These are phyloP conservation scores for Sesia bembeciformis DNA, from an alignment of 2,888 invertebrate genomes.

Conservation along the genomic window DNA sequence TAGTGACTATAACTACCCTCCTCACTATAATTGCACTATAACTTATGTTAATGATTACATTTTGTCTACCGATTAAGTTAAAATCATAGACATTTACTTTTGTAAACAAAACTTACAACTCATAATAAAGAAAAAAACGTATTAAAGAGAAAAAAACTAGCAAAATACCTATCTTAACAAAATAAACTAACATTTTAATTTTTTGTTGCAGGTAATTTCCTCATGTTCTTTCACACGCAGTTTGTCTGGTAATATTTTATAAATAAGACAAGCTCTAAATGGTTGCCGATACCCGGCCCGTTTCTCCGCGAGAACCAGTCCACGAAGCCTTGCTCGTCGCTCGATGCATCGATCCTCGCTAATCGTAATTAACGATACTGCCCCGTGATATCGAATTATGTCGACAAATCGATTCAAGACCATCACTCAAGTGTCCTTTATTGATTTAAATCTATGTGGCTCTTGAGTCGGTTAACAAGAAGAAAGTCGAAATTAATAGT, in stretches of 20 bases:
- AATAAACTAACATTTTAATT: too few relatives aligned
- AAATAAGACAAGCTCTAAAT: conserved; percentile 33
- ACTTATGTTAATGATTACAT: too few relatives aligned
- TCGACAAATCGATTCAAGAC: conserved; percentile 46
- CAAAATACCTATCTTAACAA: too few relatives aligned
- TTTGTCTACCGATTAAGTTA: too few relatives aligned
- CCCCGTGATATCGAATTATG: conserved; percentile 58
- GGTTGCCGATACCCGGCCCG: conserved; percentile 46
- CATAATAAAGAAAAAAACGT: too few relatives aligned
- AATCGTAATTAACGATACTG: conserved; percentile 61
- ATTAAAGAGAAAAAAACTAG: too few relatives aligned
- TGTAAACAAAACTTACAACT: too few relatives aligned
- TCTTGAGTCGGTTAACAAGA: conserved; percentile 15
- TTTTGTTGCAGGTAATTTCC: too few relatives aligned
- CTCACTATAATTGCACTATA: too few relatives aligned
- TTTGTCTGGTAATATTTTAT: background rate
- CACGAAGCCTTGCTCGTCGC: conserved; percentile 19
- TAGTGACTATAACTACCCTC: too few relatives aligned
- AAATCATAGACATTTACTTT: too few relatives aligned
- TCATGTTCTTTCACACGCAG: too few relatives aligned
- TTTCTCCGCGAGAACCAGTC: conserved; percentile 63
- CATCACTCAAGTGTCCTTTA: conserved; percentile 26
- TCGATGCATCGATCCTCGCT: conserved; percentile 52
- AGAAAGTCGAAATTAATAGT: conserved; percentile 8
- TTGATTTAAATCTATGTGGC: conserved; percentile 24